Conservation (phyloP, 1,140 invertebrate species). For the Drosophila malerkotliana region DNA sequence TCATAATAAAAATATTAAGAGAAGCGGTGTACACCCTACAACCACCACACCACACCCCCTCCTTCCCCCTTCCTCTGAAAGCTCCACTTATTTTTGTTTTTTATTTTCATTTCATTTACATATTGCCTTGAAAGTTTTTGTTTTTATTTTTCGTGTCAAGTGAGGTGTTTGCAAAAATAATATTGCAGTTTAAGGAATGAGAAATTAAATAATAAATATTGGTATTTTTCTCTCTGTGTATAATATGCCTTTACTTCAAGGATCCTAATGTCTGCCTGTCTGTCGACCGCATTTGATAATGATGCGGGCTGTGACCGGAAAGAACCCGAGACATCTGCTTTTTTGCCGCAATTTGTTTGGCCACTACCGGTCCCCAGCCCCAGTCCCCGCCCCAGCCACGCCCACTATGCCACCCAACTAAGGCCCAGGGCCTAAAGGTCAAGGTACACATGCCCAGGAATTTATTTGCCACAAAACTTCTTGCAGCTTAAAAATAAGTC, state of each 20-base stretch:
- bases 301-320: background rate
- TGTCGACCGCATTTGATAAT: constrained; percentile 20
- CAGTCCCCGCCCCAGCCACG: background rate
- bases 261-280: background rate
- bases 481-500: constrained; percentile 32
- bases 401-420: background rate
- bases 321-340: constrained; percentile 12
- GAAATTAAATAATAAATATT: background rate
- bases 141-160: constrained; percentile 21
- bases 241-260: background rate
- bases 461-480: constrained; percentile 2
- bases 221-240: background rate
- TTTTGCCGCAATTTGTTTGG: constrained; percentile 24
- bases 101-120: constrained; percentile 62
- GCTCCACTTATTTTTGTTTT: constrained; percentile 1
- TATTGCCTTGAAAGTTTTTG: constrained; percentile 51
- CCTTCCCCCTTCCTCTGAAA: too few relatives aligned
- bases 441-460: constrained; percentile 35
- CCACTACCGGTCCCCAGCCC: background rate
- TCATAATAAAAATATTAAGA: constrained; percentile 39
- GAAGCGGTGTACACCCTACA: background rate
- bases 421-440: constrained; percentile 50
- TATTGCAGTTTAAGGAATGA: background rate
- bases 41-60: too few relatives aligned
- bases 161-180: background rate